Conservation (phyloP, 2,888 invertebrate species). For the Drosophila aldrichi region DNA sequence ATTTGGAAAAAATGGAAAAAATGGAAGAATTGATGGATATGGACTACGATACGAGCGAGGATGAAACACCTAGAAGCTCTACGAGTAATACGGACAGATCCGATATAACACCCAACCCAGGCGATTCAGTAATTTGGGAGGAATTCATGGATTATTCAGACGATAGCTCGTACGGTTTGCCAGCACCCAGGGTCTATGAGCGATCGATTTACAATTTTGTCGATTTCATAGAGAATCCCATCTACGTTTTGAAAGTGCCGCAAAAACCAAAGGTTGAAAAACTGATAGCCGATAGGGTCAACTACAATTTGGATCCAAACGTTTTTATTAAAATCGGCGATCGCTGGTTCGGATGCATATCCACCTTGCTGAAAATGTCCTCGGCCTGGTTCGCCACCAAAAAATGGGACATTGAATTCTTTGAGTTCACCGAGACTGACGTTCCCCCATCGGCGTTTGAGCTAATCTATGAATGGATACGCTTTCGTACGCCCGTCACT, state of each 20-base stretch:
- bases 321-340: slow-evolving; percentile 12
- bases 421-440: not conserved
- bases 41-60: not conserved
- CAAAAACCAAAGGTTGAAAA: fast-evolving
- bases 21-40: no score
- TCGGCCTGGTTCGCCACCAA: slow-evolving; percentile 34
- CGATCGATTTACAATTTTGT: not conserved
- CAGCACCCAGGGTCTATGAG: not conserved
- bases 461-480: slow-evolving; percentile 42
- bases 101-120: fast-evolving
- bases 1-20: not conserved
- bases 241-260: not conserved
- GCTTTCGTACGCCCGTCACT: slow-evolving; percentile 3
- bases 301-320: slow-evolving; percentile 19
- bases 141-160: not conserved
- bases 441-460: slow-evolving; percentile 30
- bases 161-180: fast-evolving
- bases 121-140: not conserved
- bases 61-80: no score
- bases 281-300: not conserved
- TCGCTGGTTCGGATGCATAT: slow-evolving; percentile 18
- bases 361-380: slow-evolving; percentile 16
- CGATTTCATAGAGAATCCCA: not conserved
- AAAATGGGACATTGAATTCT: slow-evolving; percentile 8
- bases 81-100: not conserved